Evolutionary conservation across 37 sponge, comb jelly and placozoan genomes (phyloP), one percentile per base, ranked within the genome.

Genomic region (Amphimedon queenslandica): DNA sequence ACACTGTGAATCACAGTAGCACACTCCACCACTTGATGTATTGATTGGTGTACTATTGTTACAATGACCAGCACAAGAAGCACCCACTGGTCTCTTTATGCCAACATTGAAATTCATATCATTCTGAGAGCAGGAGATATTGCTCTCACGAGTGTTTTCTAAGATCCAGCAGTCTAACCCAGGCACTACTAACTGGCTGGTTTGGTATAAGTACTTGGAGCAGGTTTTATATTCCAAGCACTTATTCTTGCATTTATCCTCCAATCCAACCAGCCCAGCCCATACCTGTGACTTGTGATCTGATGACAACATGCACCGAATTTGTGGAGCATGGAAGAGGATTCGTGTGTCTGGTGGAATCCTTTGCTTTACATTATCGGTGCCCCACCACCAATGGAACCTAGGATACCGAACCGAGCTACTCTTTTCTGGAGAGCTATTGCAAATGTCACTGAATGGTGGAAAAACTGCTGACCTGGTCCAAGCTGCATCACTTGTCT

Each of bases 301-400:
- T 18, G 53, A 47, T 20, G 58, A 8, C 16, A 29, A 20, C 16
- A 34, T 58, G 39, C 74, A 71, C 1, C 82, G 28, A 25, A 67
- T 55, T 30, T 35, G 32, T 33, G 29, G 1, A 3, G 34, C 24
- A 72, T 56, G 66, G 34, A 81, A 81, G 21, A 29, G 73, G 20
- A 37, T 33, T 10, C 69, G 67, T 24, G 82, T 64, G 43, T 81
- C 82, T 53, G 82, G 82, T 24, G 82, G 82, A 8, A 63, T 73
- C 1, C 10, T 67, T 40, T 77, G 77, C 35, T 64, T n/a, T 1
- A 5, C 2, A 25, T 16, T 57, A 64, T 81, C 65, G 2, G 23
- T 8, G 16, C 37, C 33, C 82, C 82, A 81, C 82, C 82, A 81
- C 53, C 53, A 47, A 40, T 81, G 82, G 31, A 81, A 81, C 57